Evolutionary conservation across 2,888 invertebrate species (phyloP), one percentile per base, ranked within the genome.

Genomic region (Cryptocephalus primarius): DNA sequence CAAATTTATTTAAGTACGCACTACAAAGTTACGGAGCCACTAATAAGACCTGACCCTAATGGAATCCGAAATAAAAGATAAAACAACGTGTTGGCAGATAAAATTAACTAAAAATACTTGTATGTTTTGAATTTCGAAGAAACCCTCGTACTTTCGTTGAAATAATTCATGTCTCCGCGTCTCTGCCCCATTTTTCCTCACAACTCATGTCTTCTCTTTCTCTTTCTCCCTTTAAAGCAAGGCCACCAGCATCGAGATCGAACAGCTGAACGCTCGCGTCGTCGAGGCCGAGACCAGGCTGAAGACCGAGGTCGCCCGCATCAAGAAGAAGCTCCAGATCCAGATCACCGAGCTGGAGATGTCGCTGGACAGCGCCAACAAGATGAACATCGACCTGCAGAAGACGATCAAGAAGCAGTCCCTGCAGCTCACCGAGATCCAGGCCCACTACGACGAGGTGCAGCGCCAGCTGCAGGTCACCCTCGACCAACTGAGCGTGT

Each of bases 261-360:
- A 95, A 76, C 91, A 93, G 73, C 77, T 95, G 74, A 91, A 79
- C 71, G 89, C 92, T 63, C 92, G 95, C 63, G 88, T 96, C 60
- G 88, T 92, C 53, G 95, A 96, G 70, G 93, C 94, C 55, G 95
- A 96, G 75, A 92, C 91, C 60, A 90, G 84, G 72, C 78, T 96
- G 72, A 94, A 94, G 82, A 85, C 92, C 64, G 95, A 96, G 74
- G 90, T 96, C 48, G 81, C 83, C 57, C 90, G 95, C 75, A 89
- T 96, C 77, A 95, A 95, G 87, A 96, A 96, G 92, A 96, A 96
- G 88, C 78, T 94, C 71, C 94, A 94, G 76, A 88, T 94, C 70
- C 92, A 92, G 68, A 95, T 96, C 74, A 94, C 94, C 63, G 95
- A 96, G 73, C 77, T 96, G 67, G 95, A 95, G 73, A 82, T 95